A percentile compares a stretch with the other conserved stretches of the same genome.
phyloP scores from a whole-genome alignment of 2,797 vertebrate genomes.

The Cygnus olor region DNA sequence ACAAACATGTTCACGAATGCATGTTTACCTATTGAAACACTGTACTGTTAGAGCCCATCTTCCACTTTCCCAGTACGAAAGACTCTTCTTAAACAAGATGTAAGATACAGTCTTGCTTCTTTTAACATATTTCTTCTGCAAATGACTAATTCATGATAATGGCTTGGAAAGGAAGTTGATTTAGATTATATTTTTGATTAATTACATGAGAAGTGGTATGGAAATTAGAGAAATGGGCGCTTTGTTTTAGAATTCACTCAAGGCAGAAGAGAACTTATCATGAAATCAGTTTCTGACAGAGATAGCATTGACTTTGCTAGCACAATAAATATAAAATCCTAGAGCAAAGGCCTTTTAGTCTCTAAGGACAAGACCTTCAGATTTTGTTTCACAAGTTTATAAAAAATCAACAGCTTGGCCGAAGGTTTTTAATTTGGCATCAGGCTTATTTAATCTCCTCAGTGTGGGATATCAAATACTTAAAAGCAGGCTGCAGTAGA shows the following conservation, averaged over 20 bases:
- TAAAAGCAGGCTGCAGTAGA: conserved; percentile 19
- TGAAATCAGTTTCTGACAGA: conserved; percentile 44
- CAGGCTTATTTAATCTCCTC: conserved; percentile 42
- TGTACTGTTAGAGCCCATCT: neutral
- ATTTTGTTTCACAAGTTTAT: conserved; percentile 42
- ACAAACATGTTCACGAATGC: neutral
- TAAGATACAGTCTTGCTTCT: conserved; percentile 4
- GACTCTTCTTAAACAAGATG: neutral
- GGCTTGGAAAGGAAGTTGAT: conserved; percentile 25
- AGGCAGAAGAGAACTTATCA: conserved; percentile 2
- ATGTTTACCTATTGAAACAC: neutral
- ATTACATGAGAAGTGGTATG: conserved; percentile 37
- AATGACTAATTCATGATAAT: conserved; percentile 11
- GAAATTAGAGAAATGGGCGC: conserved; percentile 16
- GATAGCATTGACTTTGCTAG: conserved; percentile 12
- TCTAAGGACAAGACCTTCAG: conserved; percentile 46
- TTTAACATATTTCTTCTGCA: neutral
- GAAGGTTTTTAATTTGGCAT: conserved; percentile 27
- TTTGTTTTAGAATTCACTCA: conserved; percentile 32
- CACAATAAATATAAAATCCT: conserved; percentile 60
- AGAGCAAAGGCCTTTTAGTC: conserved; percentile 36
- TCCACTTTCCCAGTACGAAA: neutral
- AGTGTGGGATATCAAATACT: conserved; percentile 24
- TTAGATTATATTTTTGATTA: conserved; percentile 53
- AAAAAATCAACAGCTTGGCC: conserved; percentile 20